A percentile compares a stretch with the other conserved stretches of the same genome.
phyloP scores from a whole-genome alignment of 1,140 invertebrate species.

The Samia ricini region DNA sequence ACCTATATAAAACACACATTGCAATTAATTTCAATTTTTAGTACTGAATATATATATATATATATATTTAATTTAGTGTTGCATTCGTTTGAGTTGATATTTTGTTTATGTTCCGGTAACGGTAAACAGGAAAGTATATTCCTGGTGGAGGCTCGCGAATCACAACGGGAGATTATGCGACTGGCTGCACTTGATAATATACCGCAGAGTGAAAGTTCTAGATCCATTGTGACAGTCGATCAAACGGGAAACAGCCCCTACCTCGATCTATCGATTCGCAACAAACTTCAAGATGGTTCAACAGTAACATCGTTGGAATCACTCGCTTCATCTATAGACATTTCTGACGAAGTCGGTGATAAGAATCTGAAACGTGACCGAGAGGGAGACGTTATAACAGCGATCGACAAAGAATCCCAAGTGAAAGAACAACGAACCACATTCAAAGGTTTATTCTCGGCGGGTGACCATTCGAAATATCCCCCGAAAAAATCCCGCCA shows the following conservation, averaged over 20 bases:
- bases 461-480: slow-evolving; percentile 42
- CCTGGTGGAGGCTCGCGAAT: slow-evolving; percentile 86
- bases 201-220: slow-evolving; percentile 22
- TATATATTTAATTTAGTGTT: too few relatives aligned
- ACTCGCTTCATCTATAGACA: slow-evolving; percentile 57
- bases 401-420: slow-evolving; percentile 56
- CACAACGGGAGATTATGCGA: slow-evolving; percentile 80
- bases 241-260: slow-evolving; percentile 25
- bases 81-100: background rate
- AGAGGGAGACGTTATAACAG: slow-evolving; percentile 38
- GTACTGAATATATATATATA: too few relatives aligned
- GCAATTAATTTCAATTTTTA: background rate
- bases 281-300: slow-evolving; percentile 37
- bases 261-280: slow-evolving; percentile 43
- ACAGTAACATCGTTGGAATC: slow-evolving; percentile 67
- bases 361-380: slow-evolving; percentile 52
- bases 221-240: slow-evolving; percentile 8
- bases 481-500: slow-evolving; percentile 50
- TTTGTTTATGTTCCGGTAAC: background rate
- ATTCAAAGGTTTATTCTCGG: slow-evolving; percentile 48
- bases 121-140: slow-evolving; percentile 85
- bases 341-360: slow-evolving; percentile 39
- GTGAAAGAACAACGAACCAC: slow-evolving; percentile 52
- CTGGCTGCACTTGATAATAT: slow-evolving; percentile 43
- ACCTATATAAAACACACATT: background rate